Base-by-base conservation (phyloP, 2,797 vertebrate genomes). In the Myripristis murdjan region DNA sequence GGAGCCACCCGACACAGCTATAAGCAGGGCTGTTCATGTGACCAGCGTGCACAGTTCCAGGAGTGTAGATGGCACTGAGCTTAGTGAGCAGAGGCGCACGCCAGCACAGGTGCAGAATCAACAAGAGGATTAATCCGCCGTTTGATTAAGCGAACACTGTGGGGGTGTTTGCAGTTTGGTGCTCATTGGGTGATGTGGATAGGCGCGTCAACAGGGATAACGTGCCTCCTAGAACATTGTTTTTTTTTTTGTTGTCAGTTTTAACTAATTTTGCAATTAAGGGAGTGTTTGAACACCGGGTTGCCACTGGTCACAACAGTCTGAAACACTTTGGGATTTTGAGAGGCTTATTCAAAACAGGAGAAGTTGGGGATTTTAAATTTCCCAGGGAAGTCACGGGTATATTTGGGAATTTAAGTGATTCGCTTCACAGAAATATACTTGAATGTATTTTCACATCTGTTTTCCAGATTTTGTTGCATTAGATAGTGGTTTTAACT, bases 61-160 rank as follows among this genome's bases (percentile, higher is more conserved):
- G 10, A 18, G 73, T 18, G 71, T 18, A 71, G 55, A 75, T 12
- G 24, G 46, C 16, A 57, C 71, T 53, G 79, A 84, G 85, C 73
- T 60, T 28, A 63, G 75, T 59, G 64, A 62, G 69, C 76, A 64
- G 58, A 35, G 77, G 39, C 69, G 59, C 80, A 39, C 35, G 71
- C 74, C 72, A 71, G 73, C 82, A 52, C 81, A 87, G 85, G 82
- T 90, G 79, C 68, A 31, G 67, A 60, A 81, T 83, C 77, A 82
- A 88, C 86, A 81, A 66, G 69, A 82, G 89, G 86, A 92, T 91
- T 92, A 89, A 82, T 86, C 72, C 55, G 71, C 51, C 62, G 65
- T 77, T 73, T 78, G 84, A 86, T 90, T 70, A 85, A 61, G 77
- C 68, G 58, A 74, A 60, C 66, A 2, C 73, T 70, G 69, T 46